Evolutionary conservation across 2,113 vertebrate species (phyloP), one percentile per base, ranked within the genome.

Genomic region (Paracanthobrama guichenoti): DNA sequence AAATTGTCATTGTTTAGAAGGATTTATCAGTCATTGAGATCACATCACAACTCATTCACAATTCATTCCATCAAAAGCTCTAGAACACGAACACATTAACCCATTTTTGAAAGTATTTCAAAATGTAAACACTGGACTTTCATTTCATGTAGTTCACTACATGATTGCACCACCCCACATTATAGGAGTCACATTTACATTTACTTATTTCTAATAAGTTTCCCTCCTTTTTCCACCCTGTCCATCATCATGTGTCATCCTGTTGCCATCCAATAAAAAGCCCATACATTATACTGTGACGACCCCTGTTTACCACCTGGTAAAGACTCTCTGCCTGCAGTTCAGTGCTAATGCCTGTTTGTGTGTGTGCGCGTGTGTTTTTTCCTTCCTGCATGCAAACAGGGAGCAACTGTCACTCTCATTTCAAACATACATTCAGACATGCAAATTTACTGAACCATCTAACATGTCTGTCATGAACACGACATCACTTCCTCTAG

Each of bases 281-380:
- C 81, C 87, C 90, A 93, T 92, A 92, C 93, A 86, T 93, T 93
- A 82, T 92, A 94, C 92, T 95, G 94, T 3, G 94, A 94, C 89
- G 94, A 95, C 92, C 94, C 93, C 87, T 95, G 94, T 94, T 94
- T 94, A 79, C 94, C 93, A 88, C 90, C 94, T 86, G 95, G 95
- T 95, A 95, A 95, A 94, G 90, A 93, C 87, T 87, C 84, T 88
- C 78, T 87, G 88, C 85, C 83, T 88, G 88, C 85, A 84, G 72
- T 92, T 90, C 75, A 86, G 50, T 88, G 81, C 71, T 86, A 46
- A 67, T 80, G 87, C 82, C 48, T 42, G 86, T 24, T 60, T 31
- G 42, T 82, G 46, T 76, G 67, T 59, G 39, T 74, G 44, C n/a
- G 44, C 42, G 59, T 42, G 59, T 31, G 16, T 83, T 74, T 28